Base-by-base conservation (phyloP, 2,797 vertebrate genomes). In the Tokudaia tokunoshimensis region DNA sequence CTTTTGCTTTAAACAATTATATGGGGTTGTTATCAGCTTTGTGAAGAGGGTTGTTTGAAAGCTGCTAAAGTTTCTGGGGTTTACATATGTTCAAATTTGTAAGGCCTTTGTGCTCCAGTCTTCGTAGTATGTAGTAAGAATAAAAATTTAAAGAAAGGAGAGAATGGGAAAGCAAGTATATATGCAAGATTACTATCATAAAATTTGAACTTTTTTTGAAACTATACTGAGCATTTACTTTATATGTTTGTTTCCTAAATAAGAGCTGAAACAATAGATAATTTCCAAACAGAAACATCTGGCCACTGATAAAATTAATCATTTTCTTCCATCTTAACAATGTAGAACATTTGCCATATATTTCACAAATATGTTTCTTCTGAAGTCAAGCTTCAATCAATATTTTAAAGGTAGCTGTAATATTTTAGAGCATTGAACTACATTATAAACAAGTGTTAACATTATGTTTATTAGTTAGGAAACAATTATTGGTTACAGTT, bases 1-100 rank as follows among this genome's bases (percentile, higher is more conserved):
- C 7, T 97, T 80, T 95, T 93, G 79, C 17, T 57, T 3, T 92
- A 0, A 1, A 88, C 91, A 98, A 94, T 89, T 96, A 47, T 67
- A 6, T 72, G 44, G 12, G 22, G 55, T 37, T 90, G 67, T 88
- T 82, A 79, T 31, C 61, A 83, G 41, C 86, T 91, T 10, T 2
- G 12, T 19, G 44, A 78, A 37, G 24, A 85, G 10, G 59, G 72
- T 88, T 94, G 44, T 85, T 83, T 91, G 34, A 92, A 94, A 83
- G 14, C 6, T 82, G 57, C 7, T 81, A 31, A 93, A 82, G 19
- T 37, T 94, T 91, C 10, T 90, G 34, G 79, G 20, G 70, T 91
- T 89, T 85, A 87, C 44, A 22, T 67, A 75, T 86, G n/a, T 65
- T 4, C n/a, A 96, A 78, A 89, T 61, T 72, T 85, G 93, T 34